A percentile compares a stretch with the other conserved stretches of the same genome.
Evolutionary conservation across 2,797 vertebrate genomes (phyloP).

Genomic region (Crenichthys baileyi): DNA sequence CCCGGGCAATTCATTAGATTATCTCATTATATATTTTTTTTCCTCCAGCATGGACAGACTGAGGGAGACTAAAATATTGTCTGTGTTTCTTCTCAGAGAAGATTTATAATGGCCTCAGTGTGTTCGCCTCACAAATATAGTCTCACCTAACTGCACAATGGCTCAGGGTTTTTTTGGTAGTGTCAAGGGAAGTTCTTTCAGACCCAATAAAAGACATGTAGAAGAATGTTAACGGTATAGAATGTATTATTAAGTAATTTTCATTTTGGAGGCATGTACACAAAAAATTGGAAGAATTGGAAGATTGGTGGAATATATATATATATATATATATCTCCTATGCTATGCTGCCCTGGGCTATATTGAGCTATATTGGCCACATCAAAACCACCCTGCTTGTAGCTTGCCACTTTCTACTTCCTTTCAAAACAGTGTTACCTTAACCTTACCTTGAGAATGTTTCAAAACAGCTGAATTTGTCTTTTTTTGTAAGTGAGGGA

Average conservation of each 20-base stretch:
- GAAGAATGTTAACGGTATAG: background rate
- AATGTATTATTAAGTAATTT: background rate
- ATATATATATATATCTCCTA: too few relatives aligned
- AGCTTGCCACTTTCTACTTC: too few relatives aligned
- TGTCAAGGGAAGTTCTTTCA: background rate
- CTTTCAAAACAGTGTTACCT: too few relatives aligned
- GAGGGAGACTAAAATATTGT: conserved; percentile 59
- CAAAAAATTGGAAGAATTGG: too few relatives aligned
- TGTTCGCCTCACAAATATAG: conserved; percentile 44
- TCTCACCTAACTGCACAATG: conserved; percentile 43
- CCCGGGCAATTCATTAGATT: conserved; percentile 74
- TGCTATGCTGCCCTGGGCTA: too few relatives aligned
- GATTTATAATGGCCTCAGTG: conserved; percentile 56
- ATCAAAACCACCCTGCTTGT: background rate
- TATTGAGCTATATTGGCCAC: too few relatives aligned
- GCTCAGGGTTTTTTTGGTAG: conserved; percentile 20
- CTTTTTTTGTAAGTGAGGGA: too few relatives aligned
- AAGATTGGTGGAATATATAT: too few relatives aligned
- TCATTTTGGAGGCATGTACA: too few relatives aligned
- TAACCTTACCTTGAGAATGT: too few relatives aligned
- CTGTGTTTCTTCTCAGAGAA: conserved; percentile 51
- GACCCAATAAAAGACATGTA: conserved; percentile 9
- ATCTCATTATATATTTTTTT: conserved; percentile 76
- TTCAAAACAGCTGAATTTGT: too few relatives aligned
- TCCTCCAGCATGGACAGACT: conserved; percentile 55